Evolutionary conservation across 2,113 vertebrate genomes (phyloP).

Genomic region (Rhineura floridana): DNA sequence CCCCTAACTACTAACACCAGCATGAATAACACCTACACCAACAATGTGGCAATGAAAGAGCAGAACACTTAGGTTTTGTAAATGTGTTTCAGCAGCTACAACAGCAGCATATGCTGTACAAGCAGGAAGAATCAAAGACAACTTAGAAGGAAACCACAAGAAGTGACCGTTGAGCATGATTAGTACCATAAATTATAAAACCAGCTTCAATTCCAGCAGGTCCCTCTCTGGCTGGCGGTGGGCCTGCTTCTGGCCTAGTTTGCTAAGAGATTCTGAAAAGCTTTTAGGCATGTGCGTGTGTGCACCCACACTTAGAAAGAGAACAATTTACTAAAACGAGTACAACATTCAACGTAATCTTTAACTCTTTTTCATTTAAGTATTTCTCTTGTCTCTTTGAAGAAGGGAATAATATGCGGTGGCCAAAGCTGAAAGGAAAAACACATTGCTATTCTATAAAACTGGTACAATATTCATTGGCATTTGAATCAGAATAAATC

Average conservation of each 20-base stretch:
- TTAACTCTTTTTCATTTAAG: slow-evolving; percentile 68
- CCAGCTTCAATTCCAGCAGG: slow-evolving; percentile 64
- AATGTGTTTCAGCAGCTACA: slow-evolving; percentile 51
- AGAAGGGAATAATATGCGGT: rapidly evolving
- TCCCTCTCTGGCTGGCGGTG: slow-evolving; percentile 50
- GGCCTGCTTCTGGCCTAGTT: slow-evolving; percentile 53
- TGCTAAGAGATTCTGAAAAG: slow-evolving; percentile 63
- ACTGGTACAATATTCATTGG: not conserved
- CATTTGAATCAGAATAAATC: slow-evolving; percentile 9
- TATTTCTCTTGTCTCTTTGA: slow-evolving; percentile 9
- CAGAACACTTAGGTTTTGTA: slow-evolving; percentile 53
- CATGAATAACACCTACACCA: slow-evolving; percentile 27
- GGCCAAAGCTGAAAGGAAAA: slow-evolving; percentile 30
- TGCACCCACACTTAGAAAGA: not conserved
- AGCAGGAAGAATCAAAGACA: slow-evolving; percentile 61
- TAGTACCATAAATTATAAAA: slow-evolving; percentile 76
- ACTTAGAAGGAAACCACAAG: slow-evolving; percentile 74
- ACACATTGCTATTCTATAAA: slow-evolving; percentile 8
- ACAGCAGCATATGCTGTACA: slow-evolving; percentile 27
- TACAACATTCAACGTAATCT: slow-evolving; percentile 44
- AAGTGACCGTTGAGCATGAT: slow-evolving; percentile 73
- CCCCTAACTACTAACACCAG: slow-evolving; percentile 13
- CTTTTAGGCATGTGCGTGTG: slow-evolving; percentile 56
- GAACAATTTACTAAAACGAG: not conserved
- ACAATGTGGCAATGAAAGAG: slow-evolving; percentile 18